Evolutionary conservation across 2,797 vertebrate genomes (phyloP).

Genomic region (Brachyalestes nurse): DNA sequence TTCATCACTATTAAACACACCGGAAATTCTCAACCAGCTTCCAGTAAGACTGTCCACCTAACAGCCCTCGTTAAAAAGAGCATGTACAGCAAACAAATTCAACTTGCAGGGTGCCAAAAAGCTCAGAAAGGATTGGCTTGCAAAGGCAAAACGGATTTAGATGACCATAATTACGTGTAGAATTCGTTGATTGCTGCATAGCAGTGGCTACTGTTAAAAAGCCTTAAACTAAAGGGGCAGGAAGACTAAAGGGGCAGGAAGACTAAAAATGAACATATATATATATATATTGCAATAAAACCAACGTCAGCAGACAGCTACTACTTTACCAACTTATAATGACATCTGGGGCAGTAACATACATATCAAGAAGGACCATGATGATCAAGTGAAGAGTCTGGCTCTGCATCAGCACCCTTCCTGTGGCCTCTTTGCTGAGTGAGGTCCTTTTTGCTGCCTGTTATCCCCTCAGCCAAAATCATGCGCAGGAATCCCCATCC

Average conservation of each 20-base stretch:
- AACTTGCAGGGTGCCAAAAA: slow-evolving; percentile 9
- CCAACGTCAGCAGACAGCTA: background rate
- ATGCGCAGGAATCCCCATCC: slow-evolving; percentile 83
- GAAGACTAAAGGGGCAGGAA: background rate
- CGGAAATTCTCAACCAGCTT: slow-evolving; percentile 40
- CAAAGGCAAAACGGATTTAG: slow-evolving; percentile 11
- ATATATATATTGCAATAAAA: background rate
- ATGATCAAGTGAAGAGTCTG: slow-evolving; percentile 3
- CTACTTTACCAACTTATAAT: background rate
- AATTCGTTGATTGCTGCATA: background rate
- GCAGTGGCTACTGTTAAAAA: background rate
- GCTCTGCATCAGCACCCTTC: background rate
- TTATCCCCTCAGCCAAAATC: slow-evolving; percentile 51
- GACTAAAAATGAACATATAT: background rate
- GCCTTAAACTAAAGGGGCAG: background rate
- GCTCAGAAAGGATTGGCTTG: slow-evolving; percentile 19
- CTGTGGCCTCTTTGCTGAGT: slow-evolving; percentile 2
- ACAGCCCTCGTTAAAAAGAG: slow-evolving; percentile 25
- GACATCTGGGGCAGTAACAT: background rate
- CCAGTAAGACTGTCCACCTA: slow-evolving; percentile 34
- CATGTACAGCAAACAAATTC: slow-evolving; percentile 17
- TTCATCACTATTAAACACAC: slow-evolving; percentile 39
- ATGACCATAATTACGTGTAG: background rate
- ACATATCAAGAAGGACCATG: background rate
- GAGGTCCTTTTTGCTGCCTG: slow-evolving; percentile 42